Percentiles rank a stretch among this genome's conserved stretches.
These are phyloP conservation scores for Silurus lanzhouensis DNA, from an alignment of 2,797 vertebrate genomes.

Conservation along the genomic window DNA sequence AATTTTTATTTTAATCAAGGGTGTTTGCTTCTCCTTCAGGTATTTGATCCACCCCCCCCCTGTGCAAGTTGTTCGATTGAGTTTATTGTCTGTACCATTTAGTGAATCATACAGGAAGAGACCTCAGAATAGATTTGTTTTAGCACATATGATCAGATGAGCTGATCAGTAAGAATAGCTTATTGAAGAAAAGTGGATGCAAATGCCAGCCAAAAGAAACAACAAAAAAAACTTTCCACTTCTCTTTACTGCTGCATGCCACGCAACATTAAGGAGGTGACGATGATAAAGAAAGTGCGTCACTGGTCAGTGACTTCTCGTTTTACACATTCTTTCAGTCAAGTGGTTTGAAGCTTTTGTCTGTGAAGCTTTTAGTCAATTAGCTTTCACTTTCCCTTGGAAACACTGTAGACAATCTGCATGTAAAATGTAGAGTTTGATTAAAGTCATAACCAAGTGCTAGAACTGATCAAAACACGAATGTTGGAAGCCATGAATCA, in stretches of 20 bases:
- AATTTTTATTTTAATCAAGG: background rate
- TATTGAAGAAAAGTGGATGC: background rate
- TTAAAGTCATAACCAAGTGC: background rate
- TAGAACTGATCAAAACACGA: no score
- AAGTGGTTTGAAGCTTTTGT: background rate
- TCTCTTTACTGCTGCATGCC: background rate
- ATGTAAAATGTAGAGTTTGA: background rate
- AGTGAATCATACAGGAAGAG: background rate
- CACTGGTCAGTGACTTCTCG: conserved; percentile 7
- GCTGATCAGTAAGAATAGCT: background rate
- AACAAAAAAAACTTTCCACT: background rate
- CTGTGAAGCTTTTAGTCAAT: background rate
- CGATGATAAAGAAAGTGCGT: background rate
- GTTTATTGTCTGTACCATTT: background rate
- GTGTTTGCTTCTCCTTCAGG: background rate
- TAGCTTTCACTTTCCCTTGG: background rate
- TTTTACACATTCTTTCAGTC: background rate
- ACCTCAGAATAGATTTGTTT: background rate
- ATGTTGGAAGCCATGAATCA: background rate
- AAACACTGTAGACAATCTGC: background rate
- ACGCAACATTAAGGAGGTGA: background rate
- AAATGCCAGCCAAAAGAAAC: background rate
- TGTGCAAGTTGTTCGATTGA: background rate
- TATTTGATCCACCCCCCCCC: no score
- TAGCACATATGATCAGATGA: background rate